phyloP scores from a whole-genome alignment of 2,113 vertebrate species.

The Pontoporia blainvillei region DNA sequence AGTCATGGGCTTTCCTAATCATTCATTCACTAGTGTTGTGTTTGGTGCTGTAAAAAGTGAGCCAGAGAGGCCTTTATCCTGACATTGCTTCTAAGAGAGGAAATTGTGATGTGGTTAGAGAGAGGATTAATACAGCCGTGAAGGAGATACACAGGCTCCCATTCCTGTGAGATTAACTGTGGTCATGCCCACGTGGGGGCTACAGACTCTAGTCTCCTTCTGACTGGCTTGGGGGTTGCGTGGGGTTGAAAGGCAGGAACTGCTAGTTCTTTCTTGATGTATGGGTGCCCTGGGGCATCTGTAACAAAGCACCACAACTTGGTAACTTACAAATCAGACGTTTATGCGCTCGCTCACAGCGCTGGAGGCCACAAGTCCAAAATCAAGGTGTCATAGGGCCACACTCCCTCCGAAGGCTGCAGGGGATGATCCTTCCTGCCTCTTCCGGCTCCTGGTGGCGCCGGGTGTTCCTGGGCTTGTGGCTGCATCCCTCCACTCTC shows the following conservation, averaged over 20 bases:
- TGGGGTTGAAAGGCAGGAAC: fast-evolving
- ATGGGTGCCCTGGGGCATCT: no score
- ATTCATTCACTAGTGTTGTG: fast-evolving
- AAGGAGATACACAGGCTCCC: neutral
- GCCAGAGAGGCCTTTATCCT: neutral
- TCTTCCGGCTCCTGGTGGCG: neutral
- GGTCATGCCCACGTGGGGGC: neutral
- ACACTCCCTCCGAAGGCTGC: fast-evolving
- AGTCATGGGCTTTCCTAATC: fast-evolving
- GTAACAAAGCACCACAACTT: neutral
- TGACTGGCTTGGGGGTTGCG: no score
- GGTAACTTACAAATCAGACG: fast-evolving
- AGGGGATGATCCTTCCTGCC: fast-evolving
- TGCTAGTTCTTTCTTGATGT: neutral
- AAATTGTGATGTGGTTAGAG: fast-evolving
- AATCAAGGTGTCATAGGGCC: neutral
- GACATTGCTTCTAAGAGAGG: fast-evolving
- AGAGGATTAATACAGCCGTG: fast-evolving
- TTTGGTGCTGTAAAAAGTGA: neutral
- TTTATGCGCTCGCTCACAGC: no score
- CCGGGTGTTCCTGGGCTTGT: fast-evolving
- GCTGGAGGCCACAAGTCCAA: neutral
- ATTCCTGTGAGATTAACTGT: neutral
- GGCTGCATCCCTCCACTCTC: neutral
- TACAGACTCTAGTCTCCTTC: no score